phyloP scores from a whole-genome alignment of 2,888 invertebrate species.

The Chesias legatella region DNA sequence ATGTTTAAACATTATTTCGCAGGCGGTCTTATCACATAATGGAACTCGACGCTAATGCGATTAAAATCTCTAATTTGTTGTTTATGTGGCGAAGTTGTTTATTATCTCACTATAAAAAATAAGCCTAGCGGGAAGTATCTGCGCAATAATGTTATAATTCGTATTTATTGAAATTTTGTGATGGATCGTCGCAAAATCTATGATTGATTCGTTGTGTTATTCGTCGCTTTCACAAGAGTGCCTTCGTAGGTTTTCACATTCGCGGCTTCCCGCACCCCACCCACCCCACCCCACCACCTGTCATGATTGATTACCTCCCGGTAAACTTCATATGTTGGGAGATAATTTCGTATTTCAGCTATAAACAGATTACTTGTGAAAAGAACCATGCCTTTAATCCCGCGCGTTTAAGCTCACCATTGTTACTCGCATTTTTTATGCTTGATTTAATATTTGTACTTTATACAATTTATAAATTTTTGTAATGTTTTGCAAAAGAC shows the following conservation, averaged over 20 bases:
- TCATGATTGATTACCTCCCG: conserved; percentile 71
- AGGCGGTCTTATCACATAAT: conserved; percentile 5
- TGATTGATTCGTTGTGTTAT: conserved; percentile 79
- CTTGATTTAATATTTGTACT: conserved; percentile 43
- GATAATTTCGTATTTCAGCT: conserved; percentile 79
- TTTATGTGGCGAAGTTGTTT: background rate
- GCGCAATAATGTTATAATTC: conserved; percentile 19
- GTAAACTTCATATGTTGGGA: conserved; percentile 77
- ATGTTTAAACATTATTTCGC: conserved; percentile 14
- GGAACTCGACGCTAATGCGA: conserved; percentile 3
- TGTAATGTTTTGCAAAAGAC: no score
- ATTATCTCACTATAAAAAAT: conserved; percentile 28
- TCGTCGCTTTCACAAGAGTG: conserved; percentile 73
- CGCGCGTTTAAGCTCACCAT: conserved; percentile 48
- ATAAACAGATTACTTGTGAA: conserved; percentile 76
- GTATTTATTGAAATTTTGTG: conserved; percentile 71
- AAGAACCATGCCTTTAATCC: conserved; percentile 62
- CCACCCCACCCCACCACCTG: no score
- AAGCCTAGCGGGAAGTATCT: conserved; percentile 20
- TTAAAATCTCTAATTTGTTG: conserved; percentile 11
- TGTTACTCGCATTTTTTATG: conserved; percentile 58
- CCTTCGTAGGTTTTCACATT: conserved; percentile 63
- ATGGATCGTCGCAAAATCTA: conserved; percentile 77
- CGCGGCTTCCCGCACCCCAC: conserved; percentile 68
- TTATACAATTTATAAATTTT: no score